Evolutionary conservation across 2,797 vertebrate genomes (phyloP), one percentile per base, ranked within the genome.

Genomic region (Artibeus jamaicensis): DNA sequence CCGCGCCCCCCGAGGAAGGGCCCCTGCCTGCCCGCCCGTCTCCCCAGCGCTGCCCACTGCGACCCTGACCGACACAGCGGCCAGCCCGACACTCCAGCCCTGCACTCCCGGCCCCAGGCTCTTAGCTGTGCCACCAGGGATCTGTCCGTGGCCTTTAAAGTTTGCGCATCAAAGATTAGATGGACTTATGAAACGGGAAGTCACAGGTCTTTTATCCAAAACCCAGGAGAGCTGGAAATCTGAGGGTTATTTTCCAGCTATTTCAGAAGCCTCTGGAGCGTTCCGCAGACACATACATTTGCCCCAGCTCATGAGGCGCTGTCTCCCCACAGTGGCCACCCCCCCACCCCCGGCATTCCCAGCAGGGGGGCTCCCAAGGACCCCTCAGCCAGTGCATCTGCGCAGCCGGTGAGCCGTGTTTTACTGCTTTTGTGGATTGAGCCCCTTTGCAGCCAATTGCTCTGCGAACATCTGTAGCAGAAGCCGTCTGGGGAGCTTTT

Each of bases 361-460:
- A 98, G 87, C 98, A 98, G 98, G 98, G 98, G 98, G 98, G 86
- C 98, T 98, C 97, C 98, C 98, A 98, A 98, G 98, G 97, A 98
- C 97, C 98, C 98, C 98, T 98, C 96, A 98, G 98, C 98, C 98
- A 97, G 98, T 97, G 98, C 98, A 98, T 98, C 98, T 98, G 98
- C 95, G 98, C 98, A 98, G 98, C 98, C 98, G 98, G 98, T 98
- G 98, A 98, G 98, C 97, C 97, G 93, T 97, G 32, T 98, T 98
- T 98, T 98, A 98, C 98, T 97, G 98, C 98, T 98, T 98, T 98
- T 98, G 98, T 98, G 98, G 98, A 98, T 98, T 98, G 98, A 98
- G 96, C 98, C 97, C 98, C 98, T 98, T 98, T 98, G 98, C 98
- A 97, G 97, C 98, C 98, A 98, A 98, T 98, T 97, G 98, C 98